A percentile compares a stretch with the other conserved stretches of the same genome.
Evolutionary conservation across 2,797 vertebrate species (phyloP).

Genomic region (Sebastes matsubarae): DNA sequence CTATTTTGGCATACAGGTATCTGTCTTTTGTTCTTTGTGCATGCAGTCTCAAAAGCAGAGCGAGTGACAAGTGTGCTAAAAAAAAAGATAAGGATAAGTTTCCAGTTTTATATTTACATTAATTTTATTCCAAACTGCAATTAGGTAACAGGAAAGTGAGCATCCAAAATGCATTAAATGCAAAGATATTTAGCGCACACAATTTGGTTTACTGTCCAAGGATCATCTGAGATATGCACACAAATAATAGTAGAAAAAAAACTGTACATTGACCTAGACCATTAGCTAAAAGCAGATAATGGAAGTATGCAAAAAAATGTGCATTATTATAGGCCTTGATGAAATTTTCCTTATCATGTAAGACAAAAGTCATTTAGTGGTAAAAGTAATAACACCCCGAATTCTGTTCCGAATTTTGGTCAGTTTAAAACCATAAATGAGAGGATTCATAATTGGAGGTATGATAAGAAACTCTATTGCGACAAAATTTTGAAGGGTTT

Average conservation of each 20-base stretch:
- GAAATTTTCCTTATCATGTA: not conserved
- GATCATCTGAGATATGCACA: not conserved
- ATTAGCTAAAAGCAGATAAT: not conserved
- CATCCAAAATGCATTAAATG: not conserved
- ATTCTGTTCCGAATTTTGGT: conserved; percentile 33
- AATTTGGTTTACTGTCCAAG: too few species aligned
- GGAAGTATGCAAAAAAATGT: not conserved
- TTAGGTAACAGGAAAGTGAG: not conserved
- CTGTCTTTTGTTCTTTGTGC: not conserved
- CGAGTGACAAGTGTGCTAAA: not conserved
- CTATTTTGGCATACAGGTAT: not conserved
- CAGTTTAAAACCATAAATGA: conserved; percentile 63
- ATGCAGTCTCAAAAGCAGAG: not conserved
- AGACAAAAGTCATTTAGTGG: not conserved
- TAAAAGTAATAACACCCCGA: not conserved
- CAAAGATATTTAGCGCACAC: not conserved
- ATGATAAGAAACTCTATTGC: conserved; percentile 51
- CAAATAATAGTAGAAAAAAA: not conserved
- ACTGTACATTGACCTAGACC: not conserved
- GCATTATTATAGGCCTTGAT: too few species aligned
- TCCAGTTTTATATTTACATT: not conserved
- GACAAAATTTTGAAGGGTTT: conserved; percentile 22
- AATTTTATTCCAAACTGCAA: not conserved
- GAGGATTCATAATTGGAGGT: conserved; percentile 57
- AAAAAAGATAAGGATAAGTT: not conserved